phyloP scores from a whole-genome alignment of 2,113 vertebrate species.

The Coracopsis vasa region DNA sequence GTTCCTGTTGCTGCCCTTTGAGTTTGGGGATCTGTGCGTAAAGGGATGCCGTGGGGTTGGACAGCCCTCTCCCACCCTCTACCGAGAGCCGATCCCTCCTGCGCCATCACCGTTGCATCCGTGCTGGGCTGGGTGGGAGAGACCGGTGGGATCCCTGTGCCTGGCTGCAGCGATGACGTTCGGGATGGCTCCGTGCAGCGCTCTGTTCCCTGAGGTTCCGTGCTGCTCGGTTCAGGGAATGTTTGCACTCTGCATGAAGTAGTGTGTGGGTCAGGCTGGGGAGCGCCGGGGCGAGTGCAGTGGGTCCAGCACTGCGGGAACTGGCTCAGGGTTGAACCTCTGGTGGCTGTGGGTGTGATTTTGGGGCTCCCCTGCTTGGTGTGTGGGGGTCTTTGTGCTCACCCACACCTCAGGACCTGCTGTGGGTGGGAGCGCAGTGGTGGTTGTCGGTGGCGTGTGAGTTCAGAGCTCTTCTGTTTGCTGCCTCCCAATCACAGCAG shows the following conservation, averaged over 20 bases:
- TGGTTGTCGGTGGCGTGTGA: not conserved
- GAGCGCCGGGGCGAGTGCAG: accelerated
- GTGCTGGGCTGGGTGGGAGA: not conserved
- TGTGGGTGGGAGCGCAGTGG: not conserved
- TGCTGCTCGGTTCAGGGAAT: not conserved
- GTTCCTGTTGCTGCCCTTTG: accelerated
- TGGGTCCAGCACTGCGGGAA: not conserved
- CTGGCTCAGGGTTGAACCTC: not conserved
- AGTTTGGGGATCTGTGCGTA: not conserved
- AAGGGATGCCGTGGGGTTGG: not conserved
- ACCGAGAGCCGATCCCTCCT: not conserved
- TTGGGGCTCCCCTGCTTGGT: not conserved
- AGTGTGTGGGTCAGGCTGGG: not conserved
- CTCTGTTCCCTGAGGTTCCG: not conserved
- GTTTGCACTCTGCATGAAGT: not conserved
- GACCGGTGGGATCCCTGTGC: accelerated
- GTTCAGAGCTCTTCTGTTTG: not conserved
- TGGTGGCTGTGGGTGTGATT: accelerated
- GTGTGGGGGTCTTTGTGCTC: not conserved
- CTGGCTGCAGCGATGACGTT: accelerated
- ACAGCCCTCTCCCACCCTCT: not conserved
- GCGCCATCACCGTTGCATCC: not conserved
- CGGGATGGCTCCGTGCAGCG: accelerated
- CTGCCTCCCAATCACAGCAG: accelerated
- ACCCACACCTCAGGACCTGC: accelerated